Percentiles rank a stretch among this genome's conserved stretches.
Evolutionary conservation across 1,140 invertebrate species (phyloP).

Genomic region (Paraescarpia echinospica): DNA sequence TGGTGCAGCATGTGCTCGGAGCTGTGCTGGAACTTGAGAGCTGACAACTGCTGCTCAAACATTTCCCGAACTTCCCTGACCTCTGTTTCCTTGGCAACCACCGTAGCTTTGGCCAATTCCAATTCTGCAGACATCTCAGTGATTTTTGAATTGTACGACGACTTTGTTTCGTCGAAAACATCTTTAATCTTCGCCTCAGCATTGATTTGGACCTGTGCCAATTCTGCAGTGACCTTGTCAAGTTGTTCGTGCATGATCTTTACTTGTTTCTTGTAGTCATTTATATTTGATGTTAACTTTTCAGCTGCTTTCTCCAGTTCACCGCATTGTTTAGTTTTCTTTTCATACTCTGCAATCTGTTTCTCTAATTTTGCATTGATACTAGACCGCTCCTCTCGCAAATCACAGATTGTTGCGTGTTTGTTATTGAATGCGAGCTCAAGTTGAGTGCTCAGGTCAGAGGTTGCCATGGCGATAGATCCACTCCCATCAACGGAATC

Average conservation of each 20-base stretch:
- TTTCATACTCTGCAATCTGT: not conserved
- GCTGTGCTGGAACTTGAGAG: not conserved
- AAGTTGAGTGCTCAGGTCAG: not conserved
- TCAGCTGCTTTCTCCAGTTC: not conserved
- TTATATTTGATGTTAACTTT: not conserved
- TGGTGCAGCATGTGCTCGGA: not conserved
- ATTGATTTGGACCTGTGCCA: not conserved
- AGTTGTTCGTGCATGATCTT: not conserved
- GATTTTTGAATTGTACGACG: not conserved
- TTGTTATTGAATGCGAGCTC: slow-evolving; percentile 5
- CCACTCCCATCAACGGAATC: not conserved
- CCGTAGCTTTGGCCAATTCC: not conserved
- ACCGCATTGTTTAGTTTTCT: not conserved
- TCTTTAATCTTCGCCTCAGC: not conserved
- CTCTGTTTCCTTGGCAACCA: not conserved
- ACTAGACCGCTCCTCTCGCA: not conserved
- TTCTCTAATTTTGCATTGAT: not conserved
- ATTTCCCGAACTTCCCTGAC: not conserved
- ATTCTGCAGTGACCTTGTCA: not conserved
- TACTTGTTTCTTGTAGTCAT: slow-evolving; percentile 11
- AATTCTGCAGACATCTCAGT: not conserved
- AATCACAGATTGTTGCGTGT: not conserved
- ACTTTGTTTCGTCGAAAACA: not conserved
- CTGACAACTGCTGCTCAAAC: slow-evolving; percentile 9
- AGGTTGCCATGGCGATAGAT: not conserved